Evolutionary conservation across 2,888 invertebrate genomes (phyloP), one percentile per base, ranked within the genome.

Genomic region (Trissolcus japonicus): DNA sequence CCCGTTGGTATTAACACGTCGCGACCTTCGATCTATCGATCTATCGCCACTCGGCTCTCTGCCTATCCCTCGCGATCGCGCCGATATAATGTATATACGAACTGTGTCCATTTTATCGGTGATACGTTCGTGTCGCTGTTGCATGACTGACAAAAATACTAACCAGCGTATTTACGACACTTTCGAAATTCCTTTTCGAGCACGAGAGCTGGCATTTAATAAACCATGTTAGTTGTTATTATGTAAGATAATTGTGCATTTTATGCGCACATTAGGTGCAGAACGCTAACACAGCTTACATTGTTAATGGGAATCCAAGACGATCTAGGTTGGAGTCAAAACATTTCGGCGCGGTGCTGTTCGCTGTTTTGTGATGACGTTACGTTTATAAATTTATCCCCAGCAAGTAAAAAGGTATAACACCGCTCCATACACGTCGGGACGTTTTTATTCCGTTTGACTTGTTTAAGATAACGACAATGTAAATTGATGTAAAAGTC

Each of bases 1-100:
- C 60, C 53, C 59, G 68, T 29, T 16, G 69, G 81, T 76, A 79
- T 80, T 81, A 74, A 78, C 67, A 69, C 66, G 76, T 78, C 60
- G 61, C 79, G 80, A 79, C 83, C 81, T 82, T 82, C 81, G 82
- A 73, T 79, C 80, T 75, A 79, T 81, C 78, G 77, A 53, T 75
- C 75, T 75, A 75, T 68, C 68, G 75, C 63, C 68, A 67, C 63
- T 59, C 48, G 11, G 63, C 61, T 50, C 61, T 50, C 63, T 69
- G 68, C 62, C 75, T 65, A 59, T 68, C 63, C 55, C 43, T 11
- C 11, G 54, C 56, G 63, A 75, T 75, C 75, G 68, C 53, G 53
- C 19, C 19, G 29, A 68, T 60, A 75, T 68, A 75, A 75, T 57
- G 53, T 61, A 75, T 50, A 51, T 60, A 55, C 66, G 60, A 54